phyloP scores from a whole-genome alignment of 2,888 invertebrate genomes.

The Galeopsomyia nigrocyanea region DNA sequence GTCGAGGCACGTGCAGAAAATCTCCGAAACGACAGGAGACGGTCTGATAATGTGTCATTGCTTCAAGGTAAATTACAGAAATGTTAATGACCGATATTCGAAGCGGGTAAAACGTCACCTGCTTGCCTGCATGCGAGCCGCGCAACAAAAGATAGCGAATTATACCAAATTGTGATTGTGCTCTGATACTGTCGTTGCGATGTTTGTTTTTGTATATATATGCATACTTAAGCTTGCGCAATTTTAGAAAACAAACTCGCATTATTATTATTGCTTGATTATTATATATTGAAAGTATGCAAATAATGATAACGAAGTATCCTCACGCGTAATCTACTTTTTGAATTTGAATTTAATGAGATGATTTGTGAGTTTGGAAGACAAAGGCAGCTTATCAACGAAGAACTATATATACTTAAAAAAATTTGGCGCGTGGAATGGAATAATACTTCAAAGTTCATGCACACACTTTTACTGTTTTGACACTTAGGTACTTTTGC shows the following conservation, averaged over 20 bases:
- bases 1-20: slow-evolving; percentile 15
- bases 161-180: slow-evolving; percentile 6
- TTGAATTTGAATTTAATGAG: no score
- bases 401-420: no score
- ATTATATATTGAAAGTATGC: no score
- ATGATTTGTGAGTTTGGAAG: no score
- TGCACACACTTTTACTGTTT: no score
- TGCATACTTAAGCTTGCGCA: neutral
- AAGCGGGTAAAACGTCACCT: slow-evolving; percentile 3
- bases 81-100: slow-evolving; percentile 48
- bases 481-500: no score
- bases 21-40: slow-evolving; percentile 14
- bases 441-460: no score
- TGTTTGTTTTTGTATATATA: neutral
- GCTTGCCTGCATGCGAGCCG: neutral
- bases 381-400: no score
- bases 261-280: slow-evolving; percentile 2
- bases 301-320: no score
- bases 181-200: neutral
- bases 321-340: no score
- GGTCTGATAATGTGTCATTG: slow-evolving; percentile 42
- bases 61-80: slow-evolving; percentile 48
- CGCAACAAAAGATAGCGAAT: neutral
- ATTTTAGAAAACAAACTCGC: slow-evolving; percentile 1
- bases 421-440: no score